Evolutionary conservation across 2,888 invertebrate genomes (phyloP).

Genomic region (Volucella bombylans): DNA sequence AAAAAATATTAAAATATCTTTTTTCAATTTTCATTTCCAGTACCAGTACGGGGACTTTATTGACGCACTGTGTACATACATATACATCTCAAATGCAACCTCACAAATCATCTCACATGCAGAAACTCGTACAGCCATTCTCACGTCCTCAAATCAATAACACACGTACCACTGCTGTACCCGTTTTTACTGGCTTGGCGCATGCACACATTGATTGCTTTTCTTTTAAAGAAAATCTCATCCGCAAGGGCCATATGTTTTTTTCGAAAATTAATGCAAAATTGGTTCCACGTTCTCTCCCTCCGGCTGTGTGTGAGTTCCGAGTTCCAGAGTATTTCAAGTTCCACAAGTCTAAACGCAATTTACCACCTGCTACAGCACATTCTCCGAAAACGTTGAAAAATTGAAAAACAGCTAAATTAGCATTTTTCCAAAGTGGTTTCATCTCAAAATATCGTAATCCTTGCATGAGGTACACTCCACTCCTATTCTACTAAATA

Average conservation of each 20-base stretch:
- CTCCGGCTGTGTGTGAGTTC: constrained; percentile 2
- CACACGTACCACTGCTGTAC: not conserved
- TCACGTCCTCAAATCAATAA: too few relatives aligned
- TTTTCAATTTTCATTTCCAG: too few relatives aligned
- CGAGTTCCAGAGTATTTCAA: not conserved
- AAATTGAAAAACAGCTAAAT: constrained; percentile 1
- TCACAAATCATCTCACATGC: not conserved
- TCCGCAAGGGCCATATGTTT: not conserved
- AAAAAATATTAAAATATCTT: too few relatives aligned
- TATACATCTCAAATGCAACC: too few relatives aligned
- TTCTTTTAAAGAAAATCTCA: not conserved
- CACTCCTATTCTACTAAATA: constrained; percentile 1
- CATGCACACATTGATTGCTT: not conserved
- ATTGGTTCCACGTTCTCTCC: constrained; percentile 17
- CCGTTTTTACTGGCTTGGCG: not conserved
- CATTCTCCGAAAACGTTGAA: not conserved
- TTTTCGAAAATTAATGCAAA: constrained; percentile 5
- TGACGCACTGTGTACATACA: too few relatives aligned
- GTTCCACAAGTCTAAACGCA: too few relatives aligned
- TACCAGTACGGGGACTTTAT: too few relatives aligned
- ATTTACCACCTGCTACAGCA: constrained; percentile 27
- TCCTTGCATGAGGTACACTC: not conserved
- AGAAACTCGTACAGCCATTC: not conserved
- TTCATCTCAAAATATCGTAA: constrained; percentile 3
- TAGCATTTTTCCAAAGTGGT: constrained; percentile 21